Evolutionary conservation across 2,888 invertebrate genomes (phyloP), one percentile per base, ranked within the genome.

Genomic region (Eupithecia dodoneata): DNA sequence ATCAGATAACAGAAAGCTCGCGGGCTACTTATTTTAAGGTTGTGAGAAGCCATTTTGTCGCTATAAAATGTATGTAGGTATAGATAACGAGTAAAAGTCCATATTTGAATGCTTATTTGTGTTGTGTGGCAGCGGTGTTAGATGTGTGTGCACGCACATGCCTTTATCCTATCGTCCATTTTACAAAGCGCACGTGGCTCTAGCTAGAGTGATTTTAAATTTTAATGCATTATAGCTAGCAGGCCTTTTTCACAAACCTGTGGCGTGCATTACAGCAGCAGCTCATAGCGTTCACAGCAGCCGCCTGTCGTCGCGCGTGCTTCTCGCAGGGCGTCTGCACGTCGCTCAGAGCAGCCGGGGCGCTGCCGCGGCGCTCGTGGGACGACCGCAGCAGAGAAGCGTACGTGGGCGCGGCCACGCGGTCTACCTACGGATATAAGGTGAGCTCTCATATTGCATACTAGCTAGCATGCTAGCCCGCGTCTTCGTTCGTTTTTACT

Each of bases 381-480:
- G 82, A 45, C 55, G 95, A 91, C 3, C 96, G 96, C 55, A 92
- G 88, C 75, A 96, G 81, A n/a, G 96, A 97, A 15, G 97, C 96
- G 84, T 96, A 96, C 0, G 97, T 97, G 2, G 97, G 97, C 0
- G 97, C 96, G 9, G 96, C 94, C 76, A 97, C 95, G 75, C 97
- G 94, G 44, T 96, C 96, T 84, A 97, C 93, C 96, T 96, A 52
- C 30, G 42, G 47, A 72, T 18, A 7, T 67, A 3, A 45, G n/a
- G 18, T 69, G 15, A 69, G 10, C n/a, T 45, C 10, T 42, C 69
- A 69, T 66, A 66, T 66, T 66, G 42, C 15, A 42, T 15, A 66
- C 12, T 66, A 55, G n/a, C 55, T 55, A 7, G n/a, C 55, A 52
- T 52, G 52, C 15, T 15, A 10, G 63, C 30, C 41, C 41, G 2